Base-by-base conservation (phyloP, 1,140 invertebrate species). In the Drosophila orosa region DNA sequence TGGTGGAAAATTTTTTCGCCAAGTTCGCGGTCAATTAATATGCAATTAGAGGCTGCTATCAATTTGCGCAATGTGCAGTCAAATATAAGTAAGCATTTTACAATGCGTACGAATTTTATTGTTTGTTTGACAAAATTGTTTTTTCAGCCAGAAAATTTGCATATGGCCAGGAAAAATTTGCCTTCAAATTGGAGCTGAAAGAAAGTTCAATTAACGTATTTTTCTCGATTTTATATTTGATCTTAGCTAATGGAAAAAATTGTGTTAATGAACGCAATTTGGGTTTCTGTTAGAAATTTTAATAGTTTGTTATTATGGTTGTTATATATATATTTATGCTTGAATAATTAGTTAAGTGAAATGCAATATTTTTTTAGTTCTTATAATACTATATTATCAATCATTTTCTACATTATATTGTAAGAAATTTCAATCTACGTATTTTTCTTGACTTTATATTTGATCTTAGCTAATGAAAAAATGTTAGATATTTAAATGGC, bases 1-100 rank as follows among this genome's bases (percentile, higher is more conserved):
- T 31, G 69, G 71, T 76, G 73, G 73, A 76, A 76, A 76, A 55
- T 67, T 76, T 75, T 75, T 74, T 54, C 10, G 48, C 25, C 39
- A 45, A 58, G 25, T 29, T 40, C 44, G 73, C 61, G 71, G 71
- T 75, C 57, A 75, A 75, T 75, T 74, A 74, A 74, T 74, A 74
- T 48, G 48, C 69, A 74, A 74, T 74, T 75, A 76, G 73, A 59
- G 54, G 35, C 37, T 45, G 27, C 52, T 55, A 65, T 57, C 39
- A 58, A 66, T 75, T 58, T 75, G 71, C 72, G 73, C 55, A 73
- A 73, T 73, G 39, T 58, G 42, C 47, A 35, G 10, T 22, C 25
- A 74, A 52, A 44, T 61, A 74, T 24, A 1, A 24, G 42, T 13
- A 8, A 40, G 25, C 22, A 15, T 48, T 48, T 37, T 59, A 66